Base-by-base conservation (phyloP, 2,888 invertebrate genomes). In the Limnephilus marmoratus region DNA sequence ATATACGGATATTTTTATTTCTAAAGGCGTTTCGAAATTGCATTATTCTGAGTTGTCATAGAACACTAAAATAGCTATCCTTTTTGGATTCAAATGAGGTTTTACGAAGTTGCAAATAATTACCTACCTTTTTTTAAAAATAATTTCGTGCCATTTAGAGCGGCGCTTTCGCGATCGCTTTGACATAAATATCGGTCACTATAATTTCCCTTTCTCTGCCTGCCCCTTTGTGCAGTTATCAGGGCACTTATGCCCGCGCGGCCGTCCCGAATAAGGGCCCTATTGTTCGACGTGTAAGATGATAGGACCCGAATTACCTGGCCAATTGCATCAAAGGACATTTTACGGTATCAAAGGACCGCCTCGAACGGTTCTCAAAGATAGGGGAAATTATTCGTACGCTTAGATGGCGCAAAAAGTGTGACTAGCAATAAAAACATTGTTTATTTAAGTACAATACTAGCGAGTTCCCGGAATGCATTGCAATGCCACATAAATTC, bases 261-360 rank as follows among this genome's bases (percentile, higher is more conserved):
- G 31, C 29, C 29, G 31, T 68, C 24, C 9, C 24, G 7, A 68
- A 68, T 68, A 68, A 68, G 68, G 68, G 53, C 31, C 11, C 80
- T 34, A 68, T 90, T 92, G 87, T 92, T 29, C 24, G 18, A n/a
- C 29, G 80, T 90, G 92, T 90, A 92, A 92, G 87, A 90, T 29
- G 92, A 92, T 90, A 92, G 81, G 41, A 31, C 86, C n/a, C 68
- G 31, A 53, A 92, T 92, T 92, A 92, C 92, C 92, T 92, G 90
- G 92, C 92, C 90, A 92, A 92, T 92, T 92, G 92, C 86, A 90
- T 90, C 82, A 90, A 88, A 68, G 68, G 88, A 68, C 68, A 90
- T 90, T 86, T 45, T 49, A 24, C 11, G 45, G 29, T 34, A 9
- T 86, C 86, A 86, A 86, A 86, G 86, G 45, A 45, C n/a, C 86